These are phyloP conservation scores for Epinotia nisella DNA, from an alignment of 2,888 invertebrate genomes.

Conservation along the genomic window DNA sequence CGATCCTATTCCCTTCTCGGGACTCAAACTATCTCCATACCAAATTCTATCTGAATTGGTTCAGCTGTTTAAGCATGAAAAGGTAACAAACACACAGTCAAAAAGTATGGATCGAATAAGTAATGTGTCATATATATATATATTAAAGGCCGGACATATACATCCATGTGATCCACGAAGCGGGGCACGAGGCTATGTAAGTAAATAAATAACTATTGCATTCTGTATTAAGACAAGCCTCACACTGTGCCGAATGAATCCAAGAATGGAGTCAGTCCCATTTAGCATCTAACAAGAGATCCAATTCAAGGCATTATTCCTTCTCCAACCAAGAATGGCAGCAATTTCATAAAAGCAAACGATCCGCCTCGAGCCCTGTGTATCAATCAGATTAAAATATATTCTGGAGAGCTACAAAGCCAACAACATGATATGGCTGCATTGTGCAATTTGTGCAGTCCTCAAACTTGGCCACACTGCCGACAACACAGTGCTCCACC, in stretches of 20 bases:
- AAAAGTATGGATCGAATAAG: no score
- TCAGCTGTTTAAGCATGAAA: no score
- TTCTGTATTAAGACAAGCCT: background rate
- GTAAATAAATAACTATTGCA: background rate
- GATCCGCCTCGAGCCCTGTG: conserved; percentile 47
- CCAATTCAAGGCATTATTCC: conserved; percentile 39
- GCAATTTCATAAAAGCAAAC: conserved; percentile 53
- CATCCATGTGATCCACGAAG: no score
- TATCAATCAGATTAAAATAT: conserved; percentile 53
- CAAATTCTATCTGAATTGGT: no score
- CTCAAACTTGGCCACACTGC: conserved; percentile 12
- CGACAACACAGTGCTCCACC: conserved; percentile 1
- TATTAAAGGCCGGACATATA: no score
- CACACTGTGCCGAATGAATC: conserved; percentile 23
- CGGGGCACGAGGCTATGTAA: no score
- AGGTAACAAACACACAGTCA: no score
- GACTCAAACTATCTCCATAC: no score
- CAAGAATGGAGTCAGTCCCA: conserved; percentile 15
- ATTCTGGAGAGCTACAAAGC: conserved; percentile 56
- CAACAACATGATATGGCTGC: conserved; percentile 64
- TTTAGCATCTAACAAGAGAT: conserved; percentile 42
- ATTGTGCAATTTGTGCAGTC: conserved; percentile 42
- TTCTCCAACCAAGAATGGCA: conserved; percentile 46
- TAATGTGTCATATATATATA: no score
- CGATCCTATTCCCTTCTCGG: no score